A percentile compares a stretch with the other conserved stretches of the same genome.
These are phyloP conservation scores for Listrodromus nycthemerus DNA, from an alignment of 2,888 invertebrate species.

Conservation along the genomic window DNA sequence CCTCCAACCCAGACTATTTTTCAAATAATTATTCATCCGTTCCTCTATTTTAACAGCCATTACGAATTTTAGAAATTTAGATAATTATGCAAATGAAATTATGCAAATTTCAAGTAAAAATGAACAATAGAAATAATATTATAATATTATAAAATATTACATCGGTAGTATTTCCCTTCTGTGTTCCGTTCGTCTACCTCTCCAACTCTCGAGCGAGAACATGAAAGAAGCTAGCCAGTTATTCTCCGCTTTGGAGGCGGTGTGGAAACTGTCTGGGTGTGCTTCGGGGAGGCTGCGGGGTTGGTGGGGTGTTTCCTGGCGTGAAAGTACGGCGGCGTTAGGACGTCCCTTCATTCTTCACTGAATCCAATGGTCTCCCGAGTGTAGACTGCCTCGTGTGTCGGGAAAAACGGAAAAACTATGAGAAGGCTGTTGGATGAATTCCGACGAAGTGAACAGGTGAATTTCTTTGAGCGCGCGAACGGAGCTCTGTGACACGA, in stretches of 20 bases:
- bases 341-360: slow-evolving; percentile 22
- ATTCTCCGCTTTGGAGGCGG: slow-evolving; percentile 11
- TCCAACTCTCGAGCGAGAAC: not conserved
- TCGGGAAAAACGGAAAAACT: slow-evolving; percentile 22
- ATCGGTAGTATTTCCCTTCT: not conserved
- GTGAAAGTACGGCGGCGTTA: slow-evolving; percentile 26
- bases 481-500: slow-evolving; percentile 1
- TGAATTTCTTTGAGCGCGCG: slow-evolving; percentile 52
- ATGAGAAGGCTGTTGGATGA: slow-evolving; percentile 21
- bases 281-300: not conserved
- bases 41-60: not conserved
- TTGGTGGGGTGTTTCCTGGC: slow-evolving; percentile 25
- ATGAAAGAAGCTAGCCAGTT: not conserved
- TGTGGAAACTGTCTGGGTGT: slow-evolving; percentile 12
- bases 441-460: slow-evolving; percentile 45
- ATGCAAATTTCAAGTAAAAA: no score
- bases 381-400: slow-evolving; percentile 10
- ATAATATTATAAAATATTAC: not conserved
- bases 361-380: slow-evolving; percentile 9
- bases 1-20: not conserved
- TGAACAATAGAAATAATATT: not conserved
- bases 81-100: no score
- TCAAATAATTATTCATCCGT: not conserved
- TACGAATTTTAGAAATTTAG: not conserved
- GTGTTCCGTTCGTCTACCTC: not conserved